A percentile compares a stretch with the other conserved stretches of the same genome.
phyloP scores from a whole-genome alignment of 1,140 invertebrate genomes.

The Pectinophora gossypiella region DNA sequence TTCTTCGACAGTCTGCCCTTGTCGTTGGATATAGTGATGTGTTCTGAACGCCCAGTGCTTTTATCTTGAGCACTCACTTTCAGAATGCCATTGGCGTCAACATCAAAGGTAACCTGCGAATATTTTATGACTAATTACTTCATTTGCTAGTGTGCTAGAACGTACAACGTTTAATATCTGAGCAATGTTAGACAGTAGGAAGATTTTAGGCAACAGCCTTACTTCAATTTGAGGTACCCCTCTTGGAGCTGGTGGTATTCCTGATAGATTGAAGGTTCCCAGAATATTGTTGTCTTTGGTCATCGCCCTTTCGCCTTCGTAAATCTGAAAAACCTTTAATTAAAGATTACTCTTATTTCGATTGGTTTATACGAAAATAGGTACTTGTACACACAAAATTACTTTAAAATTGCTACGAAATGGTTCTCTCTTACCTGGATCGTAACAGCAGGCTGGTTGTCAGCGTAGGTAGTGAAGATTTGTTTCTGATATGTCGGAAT shows the following conservation, averaged over 20 bases:
- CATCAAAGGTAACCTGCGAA: slow-evolving; percentile 84
- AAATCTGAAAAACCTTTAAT: slow-evolving; percentile 77
- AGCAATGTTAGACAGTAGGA: neutral
- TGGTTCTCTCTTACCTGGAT: slow-evolving; percentile 79
- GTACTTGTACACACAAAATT: neutral
- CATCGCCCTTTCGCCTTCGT: slow-evolving; percentile 88
- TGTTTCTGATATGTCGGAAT: slow-evolving; percentile 84
- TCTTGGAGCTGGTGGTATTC: slow-evolving; percentile 83
- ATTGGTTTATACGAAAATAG: neutral
- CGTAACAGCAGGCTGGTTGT: slow-evolving; percentile 85
- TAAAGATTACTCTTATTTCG: neutral
- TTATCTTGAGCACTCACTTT: slow-evolving; percentile 88
- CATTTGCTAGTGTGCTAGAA: neutral
- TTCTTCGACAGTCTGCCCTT: slow-evolving; percentile 93
- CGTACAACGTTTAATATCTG: neutral
- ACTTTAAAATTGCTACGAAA: no score
- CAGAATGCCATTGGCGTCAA: slow-evolving; percentile 88
- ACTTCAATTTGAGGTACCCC: slow-evolving; percentile 79
- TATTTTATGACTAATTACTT: slow-evolving; percentile 5
- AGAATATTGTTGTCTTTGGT: slow-evolving; percentile 88
- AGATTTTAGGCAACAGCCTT: slow-evolving; percentile 20
- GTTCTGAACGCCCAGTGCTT: slow-evolving; percentile 85
- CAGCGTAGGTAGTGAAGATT: slow-evolving; percentile 79
- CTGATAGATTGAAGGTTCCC: slow-evolving; percentile 85
- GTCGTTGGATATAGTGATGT: slow-evolving; percentile 93